Evolutionary conservation across 1,140 invertebrate genomes (phyloP), one percentile per base, ranked within the genome.

Genomic region (Whitmania pigra): DNA sequence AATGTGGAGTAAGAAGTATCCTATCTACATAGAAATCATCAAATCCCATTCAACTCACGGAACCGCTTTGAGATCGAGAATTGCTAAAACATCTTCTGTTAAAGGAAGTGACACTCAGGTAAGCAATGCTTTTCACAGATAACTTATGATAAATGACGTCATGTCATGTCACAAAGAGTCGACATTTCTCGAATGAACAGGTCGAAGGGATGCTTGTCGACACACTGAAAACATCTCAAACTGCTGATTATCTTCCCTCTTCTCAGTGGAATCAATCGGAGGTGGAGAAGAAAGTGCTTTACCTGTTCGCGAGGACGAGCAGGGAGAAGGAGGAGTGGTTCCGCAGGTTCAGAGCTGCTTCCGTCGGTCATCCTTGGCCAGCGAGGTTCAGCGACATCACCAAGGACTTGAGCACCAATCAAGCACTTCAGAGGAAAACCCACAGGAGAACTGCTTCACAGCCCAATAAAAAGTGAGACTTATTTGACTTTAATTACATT

Each of bases 1-100:
- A 67, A 85, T 89, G 73, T 94, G 91, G 91, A 93, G 90, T 80
- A 92, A 93, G 82, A 93, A 93, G 79, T 94, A 93, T 82, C 92
- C 91, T 0, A 90, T 94, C 76, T 89, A 89, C 78, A 84, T 93
- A 57, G 76, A 74, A 36, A 66, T 75, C 43, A 60, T 53, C 11
- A 74, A 69, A 60, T 40, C 70, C 22, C 25, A 71, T n/a, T 36
- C 27, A 15, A 63, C 57, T 63, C 22, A 63, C 15, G 22, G 22
- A 63, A 31, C 13, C 18, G 15, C 20, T 7, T 13, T 20, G 11
- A 63, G 57, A 13, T 63, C 40, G 13, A 72, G 22, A 22, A n/a
- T 9, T 60, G 13, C 68, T 54, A 69, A 57, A 53, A 36, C n/a
- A 49, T 63, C 63, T 57, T 49, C 67, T 31, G 54, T 25, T 53